Evolutionary conservation across 2,113 vertebrate species (phyloP).

Genomic region (Indicator indicator): DNA sequence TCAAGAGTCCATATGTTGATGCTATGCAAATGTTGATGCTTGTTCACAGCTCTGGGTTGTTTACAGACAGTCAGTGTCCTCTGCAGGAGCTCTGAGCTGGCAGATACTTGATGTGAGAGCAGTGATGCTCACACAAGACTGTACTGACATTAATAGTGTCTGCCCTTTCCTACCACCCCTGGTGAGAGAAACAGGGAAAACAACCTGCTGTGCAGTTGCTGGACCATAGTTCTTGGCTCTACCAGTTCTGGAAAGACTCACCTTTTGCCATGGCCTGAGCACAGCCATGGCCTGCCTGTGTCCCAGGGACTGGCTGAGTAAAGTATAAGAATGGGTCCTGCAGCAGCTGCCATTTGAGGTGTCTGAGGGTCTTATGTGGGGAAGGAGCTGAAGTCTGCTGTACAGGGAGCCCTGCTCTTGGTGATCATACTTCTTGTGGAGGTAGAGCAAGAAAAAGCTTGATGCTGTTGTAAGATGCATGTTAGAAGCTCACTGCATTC

Average conservation of each 20-base stretch:
- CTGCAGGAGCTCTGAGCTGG: neutral
- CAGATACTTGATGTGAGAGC: neutral
- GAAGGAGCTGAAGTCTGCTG: neutral
- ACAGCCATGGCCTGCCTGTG: no score
- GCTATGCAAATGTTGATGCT: rapidly evolving
- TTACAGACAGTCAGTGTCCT: neutral
- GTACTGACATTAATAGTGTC: neutral
- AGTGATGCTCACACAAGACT: rapidly evolving
- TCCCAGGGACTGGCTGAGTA: neutral
- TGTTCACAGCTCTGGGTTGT: conserved; percentile 18
- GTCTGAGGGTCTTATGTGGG: rapidly evolving
- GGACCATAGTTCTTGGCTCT: neutral
- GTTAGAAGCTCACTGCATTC: neutral
- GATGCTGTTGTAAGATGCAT: neutral
- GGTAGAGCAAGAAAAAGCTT: neutral
- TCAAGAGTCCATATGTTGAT: neutral
- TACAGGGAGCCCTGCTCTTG: no score
- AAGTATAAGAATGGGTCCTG: rapidly evolving
- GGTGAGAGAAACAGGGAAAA: neutral
- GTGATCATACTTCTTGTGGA: rapidly evolving
- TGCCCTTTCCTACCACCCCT: neutral
- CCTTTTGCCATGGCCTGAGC: neutral
- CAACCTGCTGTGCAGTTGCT: neutral
- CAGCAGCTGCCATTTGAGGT: neutral
- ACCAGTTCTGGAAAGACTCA: rapidly evolving